Evolutionary conservation across 2,113 vertebrate genomes (phyloP).

Genomic region (Eulacestoma nigropectus): DNA sequence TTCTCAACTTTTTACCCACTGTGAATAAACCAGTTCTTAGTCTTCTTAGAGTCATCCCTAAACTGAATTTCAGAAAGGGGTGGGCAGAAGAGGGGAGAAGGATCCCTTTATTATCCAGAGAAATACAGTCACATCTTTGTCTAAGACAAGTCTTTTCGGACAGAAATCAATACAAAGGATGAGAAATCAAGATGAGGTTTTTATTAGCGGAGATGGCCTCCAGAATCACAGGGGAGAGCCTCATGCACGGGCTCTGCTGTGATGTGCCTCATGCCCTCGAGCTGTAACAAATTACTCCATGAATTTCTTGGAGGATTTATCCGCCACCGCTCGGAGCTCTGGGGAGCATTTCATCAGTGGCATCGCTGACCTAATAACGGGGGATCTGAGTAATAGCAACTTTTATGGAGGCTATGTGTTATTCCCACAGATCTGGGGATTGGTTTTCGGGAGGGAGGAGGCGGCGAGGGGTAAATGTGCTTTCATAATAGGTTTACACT

Average conservation of each 20-base stretch:
- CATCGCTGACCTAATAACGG: constrained; percentile 15
- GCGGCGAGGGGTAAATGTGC: constrained; percentile 24
- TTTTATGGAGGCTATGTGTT: background rate
- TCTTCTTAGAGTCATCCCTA: background rate
- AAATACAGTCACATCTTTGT: background rate
- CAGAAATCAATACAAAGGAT: constrained; percentile 6
- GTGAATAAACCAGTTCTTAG: background rate
- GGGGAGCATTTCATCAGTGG: constrained; percentile 4
- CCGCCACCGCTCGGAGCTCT: background rate
- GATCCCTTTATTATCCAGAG: background rate
- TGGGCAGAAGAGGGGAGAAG: background rate
- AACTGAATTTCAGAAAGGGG: background rate
- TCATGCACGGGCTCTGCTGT: background rate
- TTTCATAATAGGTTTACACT: constrained; percentile 58
- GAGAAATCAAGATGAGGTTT: constrained; percentile 52
- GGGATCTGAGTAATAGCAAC: constrained; percentile 33
- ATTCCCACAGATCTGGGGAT: constrained; percentile 25
- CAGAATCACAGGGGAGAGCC: background rate
- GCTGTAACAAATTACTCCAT: background rate
- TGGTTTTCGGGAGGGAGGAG: constrained; percentile 3
- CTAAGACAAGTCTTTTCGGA: background rate
- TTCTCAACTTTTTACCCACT: background rate
- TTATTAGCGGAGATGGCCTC: constrained; percentile 38
- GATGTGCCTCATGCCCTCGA: background rate
- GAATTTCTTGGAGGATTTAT: constrained; percentile 47